These are phyloP conservation scores for Hemiscyllium ocellatum DNA, from an alignment of 2,113 vertebrate species.

Conservation along the genomic window DNA sequence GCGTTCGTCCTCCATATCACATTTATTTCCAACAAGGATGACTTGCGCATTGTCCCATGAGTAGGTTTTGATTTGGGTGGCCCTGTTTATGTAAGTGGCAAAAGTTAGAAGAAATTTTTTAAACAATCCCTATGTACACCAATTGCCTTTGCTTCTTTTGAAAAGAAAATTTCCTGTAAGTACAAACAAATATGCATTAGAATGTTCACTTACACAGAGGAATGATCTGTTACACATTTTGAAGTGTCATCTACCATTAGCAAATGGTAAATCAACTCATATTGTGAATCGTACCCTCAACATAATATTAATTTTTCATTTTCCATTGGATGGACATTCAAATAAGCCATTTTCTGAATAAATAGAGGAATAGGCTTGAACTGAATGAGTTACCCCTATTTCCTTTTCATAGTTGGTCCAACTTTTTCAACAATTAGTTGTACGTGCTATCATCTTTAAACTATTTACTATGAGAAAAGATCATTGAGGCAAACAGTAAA, in stretches of 20 bases:
- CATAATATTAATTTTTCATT: background rate
- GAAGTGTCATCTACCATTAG: background rate
- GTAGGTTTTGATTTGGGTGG: conserved; percentile 97
- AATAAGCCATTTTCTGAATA: background rate
- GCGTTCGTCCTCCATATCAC: conserved; percentile 93
- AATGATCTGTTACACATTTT: background rate
- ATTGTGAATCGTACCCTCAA: background rate
- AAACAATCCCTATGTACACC: background rate
- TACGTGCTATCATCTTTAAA: background rate
- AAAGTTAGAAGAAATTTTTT: conserved; percentile 30
- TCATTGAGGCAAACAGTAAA: background rate
- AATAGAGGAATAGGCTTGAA: background rate
- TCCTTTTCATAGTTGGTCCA: background rate
- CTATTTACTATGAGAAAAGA: background rate
- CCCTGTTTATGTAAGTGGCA: conserved; percentile 61
- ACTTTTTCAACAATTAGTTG: background rate
- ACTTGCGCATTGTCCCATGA: conserved; percentile 98
- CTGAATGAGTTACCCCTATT: background rate
- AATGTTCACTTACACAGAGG: background rate
- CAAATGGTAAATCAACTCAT: background rate
- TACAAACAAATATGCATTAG: background rate
- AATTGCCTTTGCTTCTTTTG: background rate
- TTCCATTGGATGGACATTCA: background rate
- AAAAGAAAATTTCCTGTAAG: background rate
- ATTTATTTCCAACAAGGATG: conserved; percentile 95